Evolutionary conservation across 2,888 invertebrate genomes (phyloP).

Genomic region (Eugnorisma glareosa): DNA sequence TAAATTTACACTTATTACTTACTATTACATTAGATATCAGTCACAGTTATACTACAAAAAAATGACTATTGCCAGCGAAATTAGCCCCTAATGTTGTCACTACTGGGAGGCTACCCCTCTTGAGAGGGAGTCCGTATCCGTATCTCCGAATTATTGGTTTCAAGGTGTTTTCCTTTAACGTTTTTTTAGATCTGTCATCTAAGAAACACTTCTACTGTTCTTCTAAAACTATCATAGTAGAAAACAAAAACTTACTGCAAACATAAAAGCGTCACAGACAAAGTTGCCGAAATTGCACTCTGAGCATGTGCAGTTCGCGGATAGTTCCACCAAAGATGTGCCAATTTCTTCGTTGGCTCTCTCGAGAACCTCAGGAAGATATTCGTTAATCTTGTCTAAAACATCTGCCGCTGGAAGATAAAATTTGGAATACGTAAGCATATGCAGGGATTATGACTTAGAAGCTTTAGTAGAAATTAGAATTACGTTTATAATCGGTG

Average conservation of each 20-base stretch:
- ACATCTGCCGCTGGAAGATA: constrained; percentile 40
- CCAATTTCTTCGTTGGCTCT: constrained; percentile 40
- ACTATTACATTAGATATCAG: too few relatives aligned
- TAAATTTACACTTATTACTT: too few relatives aligned
- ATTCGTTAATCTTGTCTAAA: constrained; percentile 36
- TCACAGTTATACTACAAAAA: too few relatives aligned
- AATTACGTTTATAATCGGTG: background rate
- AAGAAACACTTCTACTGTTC: background rate
- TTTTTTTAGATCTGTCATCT: background rate
- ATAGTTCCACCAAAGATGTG: constrained; percentile 25
- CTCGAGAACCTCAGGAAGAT: constrained; percentile 30
- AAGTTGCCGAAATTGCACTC: constrained; percentile 48
- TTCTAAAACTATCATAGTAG: background rate
- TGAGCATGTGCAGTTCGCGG: constrained; percentile 36
- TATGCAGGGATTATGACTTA: too few relatives aligned
- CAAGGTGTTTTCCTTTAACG: background rate
- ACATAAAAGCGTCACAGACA: constrained; percentile 45
- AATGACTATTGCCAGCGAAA: too few relatives aligned
- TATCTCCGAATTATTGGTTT: background rate
- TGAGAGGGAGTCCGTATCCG: background rate
- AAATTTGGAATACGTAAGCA: too few relatives aligned
- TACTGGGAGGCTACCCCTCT: background rate
- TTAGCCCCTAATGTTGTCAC: background rate
- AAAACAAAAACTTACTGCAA: constrained; percentile 36
- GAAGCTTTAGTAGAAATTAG: background rate